A percentile compares a stretch with the other conserved stretches of the same genome.
Conservation (phyloP, 1,140 invertebrate species). For the Neotoxoptera formosana region DNA sequence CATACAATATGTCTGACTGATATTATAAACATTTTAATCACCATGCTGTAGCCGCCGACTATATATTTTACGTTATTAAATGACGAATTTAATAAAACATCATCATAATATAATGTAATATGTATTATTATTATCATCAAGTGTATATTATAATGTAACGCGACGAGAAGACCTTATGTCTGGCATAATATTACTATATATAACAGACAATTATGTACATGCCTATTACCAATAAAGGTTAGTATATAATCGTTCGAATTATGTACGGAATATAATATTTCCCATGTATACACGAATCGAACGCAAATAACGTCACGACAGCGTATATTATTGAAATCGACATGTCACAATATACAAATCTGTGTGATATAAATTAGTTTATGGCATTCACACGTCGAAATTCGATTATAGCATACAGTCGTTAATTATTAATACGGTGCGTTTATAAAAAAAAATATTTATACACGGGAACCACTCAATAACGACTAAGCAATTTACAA, state of each 20-base stretch:
- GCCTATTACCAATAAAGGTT: no score
- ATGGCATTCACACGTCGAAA: neutral
- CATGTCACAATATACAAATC: conserved; percentile 3
- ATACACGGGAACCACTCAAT: neutral
- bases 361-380: neutral
- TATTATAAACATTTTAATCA: neutral
- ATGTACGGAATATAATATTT: neutral
- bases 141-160: neutral
- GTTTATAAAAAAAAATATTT: neutral
- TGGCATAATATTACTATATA: no score
- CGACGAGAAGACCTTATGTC: neutral
- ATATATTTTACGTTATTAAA: neutral
- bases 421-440: neutral
- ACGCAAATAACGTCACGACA: neutral
- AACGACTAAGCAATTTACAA: neutral
- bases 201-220: neutral
- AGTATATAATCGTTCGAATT: neutral
- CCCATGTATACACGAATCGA: neutral
- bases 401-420: neutral
- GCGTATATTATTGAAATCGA: neutral
- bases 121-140: neutral
- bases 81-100: neutral
- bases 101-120: neutral
- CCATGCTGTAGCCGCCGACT: neutral
- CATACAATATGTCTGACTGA: no score